Base-by-base conservation (phyloP, 1,140 invertebrate genomes). In the Pogonomyrmex barbatus region DNA sequence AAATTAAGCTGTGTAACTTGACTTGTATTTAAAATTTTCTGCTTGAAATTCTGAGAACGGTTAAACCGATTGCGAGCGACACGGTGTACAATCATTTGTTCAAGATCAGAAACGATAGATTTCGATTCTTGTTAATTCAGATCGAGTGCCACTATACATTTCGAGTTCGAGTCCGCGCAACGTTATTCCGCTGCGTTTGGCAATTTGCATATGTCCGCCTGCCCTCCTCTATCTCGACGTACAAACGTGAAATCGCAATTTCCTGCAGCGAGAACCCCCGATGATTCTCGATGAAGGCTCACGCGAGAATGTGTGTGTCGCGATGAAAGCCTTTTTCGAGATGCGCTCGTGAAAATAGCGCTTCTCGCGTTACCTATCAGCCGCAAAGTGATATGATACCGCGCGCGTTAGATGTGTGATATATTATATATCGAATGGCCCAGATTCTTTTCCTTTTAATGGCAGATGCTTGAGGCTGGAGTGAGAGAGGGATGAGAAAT, bases 221-320 rank as follows among this genome's bases (percentile, higher is more conserved):
- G 39, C 62, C 4, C 71, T 52, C 67, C 81, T 81, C 79, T 78
- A 73, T 54, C 17, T 56, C 56, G 56, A 62, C 47, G 70, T 82
- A 71, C 68, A 81, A 65, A 82, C 83, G 86, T 56, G 83, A 84
- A 86, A 89, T 90, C 79, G 85, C 87, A 91, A 89, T 91, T 89
- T 90, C 87, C 89, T 85, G 78, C 79, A 17, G 79, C 79, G 52
- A 79, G 47, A 83, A 67, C 67, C 86, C 75, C 71, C 89, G 87
- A 88, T 89, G 88, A 89, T 84, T 62, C 68, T 58, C 67, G 75
- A 86, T 60, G 84, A 86, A 68, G 30, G 54, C 36, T 78, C 36
- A 65, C 50, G 36, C 67, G 50, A 47, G n/a, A 76, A 45, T 36
- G 62, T 60, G 60, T 42, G 50, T 82, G 36, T 33, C 42, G 24